Conservation (phyloP, 35 echinoderm and acorn worm genomes). For the Heliocidaris erythrogramma region DNA sequence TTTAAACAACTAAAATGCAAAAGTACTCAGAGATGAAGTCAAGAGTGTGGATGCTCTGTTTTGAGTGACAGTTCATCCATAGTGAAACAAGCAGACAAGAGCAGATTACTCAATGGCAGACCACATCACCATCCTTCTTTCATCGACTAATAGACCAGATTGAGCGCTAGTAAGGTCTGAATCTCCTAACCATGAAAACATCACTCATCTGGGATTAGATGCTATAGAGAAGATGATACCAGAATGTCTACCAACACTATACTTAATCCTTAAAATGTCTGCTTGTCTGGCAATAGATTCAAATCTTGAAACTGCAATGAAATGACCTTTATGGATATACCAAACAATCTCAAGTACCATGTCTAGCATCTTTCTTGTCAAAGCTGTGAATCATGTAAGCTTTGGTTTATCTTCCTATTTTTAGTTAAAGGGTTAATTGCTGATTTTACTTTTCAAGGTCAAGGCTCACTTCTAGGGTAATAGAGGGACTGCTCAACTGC, state of each 20-base stretch:
- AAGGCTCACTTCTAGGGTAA: neutral
- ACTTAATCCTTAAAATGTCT: constrained; percentile 4
- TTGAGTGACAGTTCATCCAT: too few species aligned
- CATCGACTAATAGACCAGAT: neutral
- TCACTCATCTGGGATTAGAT: constrained; percentile 2
- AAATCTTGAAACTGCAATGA: neutral
- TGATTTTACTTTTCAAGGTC: neutral
- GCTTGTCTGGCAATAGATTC: neutral
- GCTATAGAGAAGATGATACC: neutral
- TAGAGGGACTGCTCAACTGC: neutral
- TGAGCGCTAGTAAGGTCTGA: neutral
- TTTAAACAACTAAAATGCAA: too few species aligned
- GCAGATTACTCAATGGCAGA: neutral
- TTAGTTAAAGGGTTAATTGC: neutral
- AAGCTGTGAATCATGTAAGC: neutral
- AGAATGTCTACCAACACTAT: neutral
- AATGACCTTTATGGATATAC: too few species aligned
- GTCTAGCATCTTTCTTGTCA: neutral
- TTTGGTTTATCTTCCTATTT: neutral
- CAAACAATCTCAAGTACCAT: neutral
- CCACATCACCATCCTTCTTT: neutral
- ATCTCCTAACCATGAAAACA: neutral
- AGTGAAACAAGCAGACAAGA: neutral
- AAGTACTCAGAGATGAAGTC: too few species aligned
- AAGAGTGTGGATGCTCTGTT: too few species aligned